Base-by-base conservation (phyloP, 2,113 vertebrate species). In the Dryoscopus gambensis region DNA sequence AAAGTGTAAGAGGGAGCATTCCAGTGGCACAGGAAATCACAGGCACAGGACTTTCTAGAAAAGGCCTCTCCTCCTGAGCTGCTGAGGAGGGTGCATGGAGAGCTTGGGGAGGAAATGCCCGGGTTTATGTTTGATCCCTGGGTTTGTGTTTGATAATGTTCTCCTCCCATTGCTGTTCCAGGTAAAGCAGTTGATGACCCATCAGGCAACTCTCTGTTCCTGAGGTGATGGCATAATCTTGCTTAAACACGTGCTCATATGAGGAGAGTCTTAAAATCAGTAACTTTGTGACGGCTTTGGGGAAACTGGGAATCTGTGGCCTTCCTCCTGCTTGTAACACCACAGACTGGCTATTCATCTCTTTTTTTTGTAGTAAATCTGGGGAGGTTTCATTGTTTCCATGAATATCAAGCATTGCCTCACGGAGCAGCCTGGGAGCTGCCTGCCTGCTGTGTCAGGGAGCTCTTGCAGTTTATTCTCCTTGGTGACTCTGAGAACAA, bases 11-110 rank as follows among this genome's bases (percentile, higher is more conserved):
- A 25, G 35, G 28, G 56, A n/a, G 28, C 7, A 11, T 7, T 11
- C 23, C 73, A 11, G 27, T 0, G 35, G 40, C 4, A n/a, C 0
- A 0, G 57, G 12, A 63, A 69, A 31, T 23, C 39, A 11, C 39
- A 37, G 57, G n/a, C 28, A 67, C 8, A 9, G 69, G 42, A 33
- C 2, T 3, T 46, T 47, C 15, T 4, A 31, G 33, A 28, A 62
- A 44, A 47, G 24, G 7, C 19, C 1, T 74, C 59, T 80, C 21
- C 50, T 59, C 71, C 57, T 52, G 59, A 59, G 64, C 42, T 69
- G 52, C 56, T 31, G 60, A 40, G 59, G n/a, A 44, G 21, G 17
- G 39, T 11, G 14, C 50, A 12, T 2, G 9, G 69, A 74, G 46
- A 85, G 50, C 19, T 9, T 24, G n/a, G 17, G 42, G 22, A 84